Percentiles rank a stretch among this genome's conserved stretches.
Evolutionary conservation across 2,113 vertebrate species (phyloP).

Genomic region (Bujurquina vittata): DNA sequence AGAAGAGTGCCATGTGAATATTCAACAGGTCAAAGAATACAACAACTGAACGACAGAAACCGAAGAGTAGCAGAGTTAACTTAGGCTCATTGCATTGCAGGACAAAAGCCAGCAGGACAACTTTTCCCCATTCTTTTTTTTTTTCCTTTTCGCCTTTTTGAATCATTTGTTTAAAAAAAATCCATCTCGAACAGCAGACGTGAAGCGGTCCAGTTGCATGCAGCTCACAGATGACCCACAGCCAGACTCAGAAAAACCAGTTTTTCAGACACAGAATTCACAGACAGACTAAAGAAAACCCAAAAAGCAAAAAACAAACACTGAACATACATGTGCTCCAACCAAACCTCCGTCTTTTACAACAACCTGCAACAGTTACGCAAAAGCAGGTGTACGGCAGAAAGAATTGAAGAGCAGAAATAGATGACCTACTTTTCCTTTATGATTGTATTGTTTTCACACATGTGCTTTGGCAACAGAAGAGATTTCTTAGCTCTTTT

Average conservation of each 20-base stretch:
- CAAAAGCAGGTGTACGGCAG: not conserved
- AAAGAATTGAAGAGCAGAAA: not conserved
- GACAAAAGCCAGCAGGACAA: conserved; percentile 13
- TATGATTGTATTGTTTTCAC: conserved; percentile 3
- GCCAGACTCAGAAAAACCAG: conserved; percentile 17
- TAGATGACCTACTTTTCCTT: not conserved
- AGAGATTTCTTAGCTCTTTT: conserved; percentile 11
- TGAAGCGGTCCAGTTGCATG: conserved; percentile 33
- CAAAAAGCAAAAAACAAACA: not conserved
- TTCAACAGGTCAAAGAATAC: not conserved
- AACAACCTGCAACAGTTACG: conserved; percentile 8
- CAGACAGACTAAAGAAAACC: not conserved
- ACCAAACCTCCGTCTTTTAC: not conserved
- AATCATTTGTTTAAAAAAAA: not conserved
- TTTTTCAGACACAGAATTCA: conserved; percentile 20
- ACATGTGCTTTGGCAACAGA: conserved; percentile 47
- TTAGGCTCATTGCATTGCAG: not conserved
- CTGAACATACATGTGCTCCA: conserved; percentile 16
- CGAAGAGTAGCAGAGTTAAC: not conserved
- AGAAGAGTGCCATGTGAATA: conserved; percentile 2
- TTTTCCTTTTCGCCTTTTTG: not conserved
- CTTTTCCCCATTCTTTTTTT: not conserved
- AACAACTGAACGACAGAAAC: not conserved
- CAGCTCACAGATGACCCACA: conserved; percentile 46
- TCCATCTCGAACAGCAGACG: conserved; percentile 11